A percentile compares a stretch with the other conserved stretches of the same genome.
Evolutionary conservation across 2,113 vertebrate genomes (phyloP).

Genomic region (Dasyprocta punctata): DNA sequence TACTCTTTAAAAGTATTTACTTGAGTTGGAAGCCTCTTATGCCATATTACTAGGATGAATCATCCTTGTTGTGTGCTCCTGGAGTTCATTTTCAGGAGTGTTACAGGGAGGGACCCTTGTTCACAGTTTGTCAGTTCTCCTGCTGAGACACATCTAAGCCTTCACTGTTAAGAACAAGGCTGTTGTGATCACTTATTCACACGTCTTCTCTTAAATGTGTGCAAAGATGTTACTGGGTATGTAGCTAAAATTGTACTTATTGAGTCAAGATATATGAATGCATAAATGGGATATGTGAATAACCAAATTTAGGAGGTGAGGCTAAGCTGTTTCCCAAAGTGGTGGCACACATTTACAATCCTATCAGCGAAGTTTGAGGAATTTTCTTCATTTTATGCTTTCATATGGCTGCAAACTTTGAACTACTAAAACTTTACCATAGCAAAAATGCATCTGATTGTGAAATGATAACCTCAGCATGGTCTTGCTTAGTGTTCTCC

Average conservation of each 20-base stretch:
- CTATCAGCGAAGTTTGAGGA: not conserved
- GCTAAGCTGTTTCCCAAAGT: not conserved
- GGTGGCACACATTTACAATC: not conserved
- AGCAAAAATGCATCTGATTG: not conserved
- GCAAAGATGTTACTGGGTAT: not conserved
- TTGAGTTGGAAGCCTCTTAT: not conserved
- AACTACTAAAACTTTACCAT: not conserved
- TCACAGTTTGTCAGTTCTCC: not conserved
- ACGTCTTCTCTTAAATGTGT: accelerated
- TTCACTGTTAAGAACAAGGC: not conserved
- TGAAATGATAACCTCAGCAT: not conserved
- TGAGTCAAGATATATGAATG: not conserved
- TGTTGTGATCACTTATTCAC: too few relatives aligned
- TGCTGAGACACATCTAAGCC: too few relatives aligned
- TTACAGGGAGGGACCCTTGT: not conserved
- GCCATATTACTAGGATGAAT: not conserved
- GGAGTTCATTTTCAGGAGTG: not conserved
- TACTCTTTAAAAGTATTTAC: not conserved
- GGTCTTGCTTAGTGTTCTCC: not conserved
- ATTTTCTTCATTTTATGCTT: not conserved
- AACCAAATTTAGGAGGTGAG: not conserved
- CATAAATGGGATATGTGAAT: not conserved
- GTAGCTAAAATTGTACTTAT: not conserved
- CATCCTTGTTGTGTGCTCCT: not conserved
- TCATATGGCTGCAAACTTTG: not conserved